These are phyloP conservation scores for Sanderia malayensis DNA, from an alignment of 30 jellyfish, hydroid and myxozoan genomes.

Conservation along the genomic window DNA sequence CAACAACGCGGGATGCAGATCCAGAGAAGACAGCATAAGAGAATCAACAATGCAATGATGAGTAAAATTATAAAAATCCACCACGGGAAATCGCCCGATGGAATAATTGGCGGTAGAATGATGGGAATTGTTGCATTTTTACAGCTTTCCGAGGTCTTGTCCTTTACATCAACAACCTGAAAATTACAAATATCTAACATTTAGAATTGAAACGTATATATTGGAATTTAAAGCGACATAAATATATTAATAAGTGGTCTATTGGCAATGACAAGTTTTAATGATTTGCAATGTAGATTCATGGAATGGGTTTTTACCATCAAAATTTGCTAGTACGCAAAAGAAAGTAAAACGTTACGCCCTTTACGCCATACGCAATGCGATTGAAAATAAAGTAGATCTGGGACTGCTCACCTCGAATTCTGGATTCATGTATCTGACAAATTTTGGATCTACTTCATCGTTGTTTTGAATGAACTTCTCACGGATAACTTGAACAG, in stretches of 20 bases:
- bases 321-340: no score
- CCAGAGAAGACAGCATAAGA: slow-evolving; percentile 80
- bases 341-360: no score
- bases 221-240: no score
- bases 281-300: no score
- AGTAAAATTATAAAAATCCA: slow-evolving; percentile 72
- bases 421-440: slow-evolving; percentile 63
- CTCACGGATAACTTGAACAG: slow-evolving; percentile 28
- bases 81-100: slow-evolving; percentile 58
- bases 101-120: slow-evolving; percentile 8
- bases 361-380: no score
- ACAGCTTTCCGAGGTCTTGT: slow-evolving; percentile 42
- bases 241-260: no score
- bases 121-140: not conserved
- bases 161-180: slow-evolving; percentile 28
- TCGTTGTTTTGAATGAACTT: slow-evolving; percentile 23
- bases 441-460: slow-evolving; percentile 41
- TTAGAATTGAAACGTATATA: not conserved
- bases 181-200: not conserved
- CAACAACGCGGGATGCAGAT: slow-evolving; percentile 82
- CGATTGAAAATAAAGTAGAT: no score
- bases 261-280: no score
- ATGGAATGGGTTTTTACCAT: no score
- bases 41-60: slow-evolving; percentile 54
- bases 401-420: slow-evolving; percentile 47